Percentiles rank a stretch among this genome's conserved stretches.
Conservation (phyloP, 2,888 invertebrate species). For the Lagria hirta region DNA sequence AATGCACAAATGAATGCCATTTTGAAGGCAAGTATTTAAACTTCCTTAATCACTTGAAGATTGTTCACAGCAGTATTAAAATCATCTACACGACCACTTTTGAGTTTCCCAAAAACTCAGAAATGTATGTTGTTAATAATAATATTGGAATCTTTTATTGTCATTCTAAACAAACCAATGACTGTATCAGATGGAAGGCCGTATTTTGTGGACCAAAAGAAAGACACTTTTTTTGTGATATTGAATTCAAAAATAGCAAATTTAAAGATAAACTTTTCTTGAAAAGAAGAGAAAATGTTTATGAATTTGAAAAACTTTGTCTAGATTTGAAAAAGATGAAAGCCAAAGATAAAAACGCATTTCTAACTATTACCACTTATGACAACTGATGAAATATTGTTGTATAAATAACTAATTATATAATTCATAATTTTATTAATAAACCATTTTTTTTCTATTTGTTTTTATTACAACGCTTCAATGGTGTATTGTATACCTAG, state of each 20-base stretch:
- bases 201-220: slow-evolving; percentile 16
- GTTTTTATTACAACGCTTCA: no score
- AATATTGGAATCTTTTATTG: slow-evolving; percentile 42
- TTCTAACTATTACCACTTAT: slow-evolving; percentile 37
- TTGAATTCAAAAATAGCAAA: slow-evolving; percentile 13
- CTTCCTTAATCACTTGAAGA: slow-evolving; percentile 37
- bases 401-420: no score
- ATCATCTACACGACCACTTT: slow-evolving; percentile 33
- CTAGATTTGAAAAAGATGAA: slow-evolving; percentile 39
- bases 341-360: slow-evolving; percentile 42
- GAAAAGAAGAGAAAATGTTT: slow-evolving; percentile 10
- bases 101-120: slow-evolving; percentile 39
- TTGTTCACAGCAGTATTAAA: slow-evolving; percentile 41
- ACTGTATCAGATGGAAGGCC: slow-evolving; percentile 24
- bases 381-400: slow-evolving; percentile 7
- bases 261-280: slow-evolving; percentile 15
- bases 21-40: slow-evolving; percentile 33
- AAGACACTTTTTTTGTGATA: slow-evolving; percentile 14
- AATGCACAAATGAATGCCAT: slow-evolving; percentile 36
- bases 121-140: slow-evolving; percentile 37
- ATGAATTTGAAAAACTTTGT: slow-evolving; percentile 8
- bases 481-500: no score
- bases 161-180: slow-evolving; percentile 29
- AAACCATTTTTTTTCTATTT: no score
- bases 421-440: no score